These are phyloP conservation scores for Megalopta genalis DNA, from an alignment of 1,140 invertebrate genomes.

Conservation along the genomic window DNA sequence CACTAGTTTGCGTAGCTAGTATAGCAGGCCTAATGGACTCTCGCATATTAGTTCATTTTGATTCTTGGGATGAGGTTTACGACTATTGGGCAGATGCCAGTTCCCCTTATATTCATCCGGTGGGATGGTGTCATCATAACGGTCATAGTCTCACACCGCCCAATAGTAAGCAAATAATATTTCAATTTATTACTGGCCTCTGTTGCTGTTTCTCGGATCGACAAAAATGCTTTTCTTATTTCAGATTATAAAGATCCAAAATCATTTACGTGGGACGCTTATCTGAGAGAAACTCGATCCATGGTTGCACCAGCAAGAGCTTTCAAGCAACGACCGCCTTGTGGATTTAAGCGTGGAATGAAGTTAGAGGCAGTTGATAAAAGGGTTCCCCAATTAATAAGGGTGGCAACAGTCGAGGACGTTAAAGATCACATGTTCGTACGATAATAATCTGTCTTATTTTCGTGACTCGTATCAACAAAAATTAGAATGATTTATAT, in stretches of 20 bases:
- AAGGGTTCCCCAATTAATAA: constrained; percentile 89
- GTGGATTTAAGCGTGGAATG: constrained; percentile 93
- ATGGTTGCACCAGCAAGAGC: constrained; percentile 89
- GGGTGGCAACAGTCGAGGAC: constrained; percentile 91
- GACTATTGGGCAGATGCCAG: constrained; percentile 95
- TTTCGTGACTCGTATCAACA: neutral
- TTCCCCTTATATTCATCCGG: constrained; percentile 95
- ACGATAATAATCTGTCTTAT: constrained; percentile 6
- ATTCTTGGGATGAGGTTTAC: constrained; percentile 96
- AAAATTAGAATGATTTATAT: constrained; percentile 5
- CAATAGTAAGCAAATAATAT: constrained; percentile 83
- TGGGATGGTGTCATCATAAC: constrained; percentile 94
- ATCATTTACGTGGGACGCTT: constrained; percentile 91
- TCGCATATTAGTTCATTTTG: constrained; percentile 94
- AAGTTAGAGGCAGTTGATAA: constrained; percentile 95
- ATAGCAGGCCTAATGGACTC: constrained; percentile 91
- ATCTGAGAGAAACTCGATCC: constrained; percentile 89
- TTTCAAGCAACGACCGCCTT: constrained; percentile 89
- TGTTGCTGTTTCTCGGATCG: too few relatives aligned
- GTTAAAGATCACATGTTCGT: constrained; percentile 85
- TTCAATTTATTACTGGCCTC: too few relatives aligned
- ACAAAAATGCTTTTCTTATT: constrained; percentile 37
- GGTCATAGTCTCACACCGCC: constrained; percentile 91
- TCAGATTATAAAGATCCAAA: constrained; percentile 86
- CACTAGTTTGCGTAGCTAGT: constrained; percentile 92